These are phyloP conservation scores for Tachyglossus aculeatus DNA, from an alignment of 2,797 vertebrate species.

Conservation along the genomic window DNA sequence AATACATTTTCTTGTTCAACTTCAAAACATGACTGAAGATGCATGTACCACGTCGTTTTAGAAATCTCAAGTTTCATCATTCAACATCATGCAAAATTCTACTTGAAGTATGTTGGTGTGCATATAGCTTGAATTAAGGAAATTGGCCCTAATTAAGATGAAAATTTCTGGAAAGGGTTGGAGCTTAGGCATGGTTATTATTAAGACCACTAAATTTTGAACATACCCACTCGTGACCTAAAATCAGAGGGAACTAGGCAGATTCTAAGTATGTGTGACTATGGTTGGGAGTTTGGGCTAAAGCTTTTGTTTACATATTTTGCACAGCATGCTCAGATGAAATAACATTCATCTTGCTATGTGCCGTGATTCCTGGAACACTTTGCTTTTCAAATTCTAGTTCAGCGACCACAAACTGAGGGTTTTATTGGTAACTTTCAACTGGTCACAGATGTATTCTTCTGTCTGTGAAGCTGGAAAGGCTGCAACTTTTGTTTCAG, in stretches of 20 bases:
- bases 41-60: too few species aligned
- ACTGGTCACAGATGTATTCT: background rate
- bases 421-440: slow-evolving; percentile 22
- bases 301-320: background rate
- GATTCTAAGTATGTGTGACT: background rate
- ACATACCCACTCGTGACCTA: background rate
- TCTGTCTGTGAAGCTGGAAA: background rate
- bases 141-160: too few species aligned
- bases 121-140: too few species aligned
- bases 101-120: too few species aligned
- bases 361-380: slow-evolving; percentile 5
- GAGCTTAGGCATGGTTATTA: background rate
- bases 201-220: background rate
- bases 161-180: too few species aligned
- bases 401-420: background rate
- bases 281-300: background rate
- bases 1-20: too few species aligned
- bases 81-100: too few species aligned
- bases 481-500: slow-evolving; percentile 23
- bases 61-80: too few species aligned
- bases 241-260: background rate
- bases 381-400: background rate
- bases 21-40: too few species aligned
- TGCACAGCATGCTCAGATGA: background rate
- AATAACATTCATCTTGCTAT: slow-evolving; percentile 7